Base-by-base conservation (phyloP, 2,888 invertebrate genomes). In the Hydrotaea cyrtoneurina region DNA sequence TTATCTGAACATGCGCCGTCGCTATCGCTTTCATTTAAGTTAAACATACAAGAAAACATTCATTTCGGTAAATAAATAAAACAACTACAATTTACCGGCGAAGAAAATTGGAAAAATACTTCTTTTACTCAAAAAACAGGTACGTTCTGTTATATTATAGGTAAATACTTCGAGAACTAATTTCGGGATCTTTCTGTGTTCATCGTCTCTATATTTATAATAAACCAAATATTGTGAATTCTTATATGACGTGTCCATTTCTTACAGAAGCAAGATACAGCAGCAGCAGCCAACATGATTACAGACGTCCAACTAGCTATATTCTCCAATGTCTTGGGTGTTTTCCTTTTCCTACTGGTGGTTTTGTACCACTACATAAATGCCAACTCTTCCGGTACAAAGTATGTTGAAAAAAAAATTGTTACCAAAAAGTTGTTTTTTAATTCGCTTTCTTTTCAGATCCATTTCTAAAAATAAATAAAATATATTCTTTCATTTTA, bases 321-420 rank as follows among this genome's bases (percentile, higher is more conserved):
- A 80, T 98, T 99, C 93, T 97, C 98, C 87, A 99, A 99, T 93
- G 96, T 98, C 86, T 93, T 99, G 87, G 99, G 99, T 86, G 98
- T 99, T 2, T 96, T 97, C 0, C 93, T 97, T 53, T 97, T 99
- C 90, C 94, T 99, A 73, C 93, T 99, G 88, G 98, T 99, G n/a
- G 98, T 99, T 71, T 93, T 98, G 1, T 99, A 98, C 91, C 99
- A 99, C 91, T 99, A 99, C 91, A 97, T 99, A 76, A 96, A 97
- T 87, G 98, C 97, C 0, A 98, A 97, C 80, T 90, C 90, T n/a
- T 90, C 90, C n/a, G 89, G 87, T 79, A 88, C 88, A 90, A 82
- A 88, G 91, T 89, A 59, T 50, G 36, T 53, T 57, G 23, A 10
- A 39, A 8, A 39, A 13, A 8, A 8, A 39, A 71, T 0, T 39